Evolutionary conservation across 2,888 invertebrate genomes (phyloP), one percentile per base, ranked within the genome.

Genomic region (Bellardia bayeri): DNA sequence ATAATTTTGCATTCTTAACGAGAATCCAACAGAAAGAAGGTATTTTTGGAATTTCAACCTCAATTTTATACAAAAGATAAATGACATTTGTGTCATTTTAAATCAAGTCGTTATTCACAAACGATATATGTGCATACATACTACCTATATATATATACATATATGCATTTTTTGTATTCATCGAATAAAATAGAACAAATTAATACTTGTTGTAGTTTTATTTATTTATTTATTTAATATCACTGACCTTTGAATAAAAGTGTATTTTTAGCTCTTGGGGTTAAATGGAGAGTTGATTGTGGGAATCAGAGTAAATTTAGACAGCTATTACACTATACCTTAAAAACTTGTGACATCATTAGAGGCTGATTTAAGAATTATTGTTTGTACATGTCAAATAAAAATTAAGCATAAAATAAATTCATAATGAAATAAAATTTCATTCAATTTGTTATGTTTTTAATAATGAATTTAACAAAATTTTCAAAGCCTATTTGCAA

Each of bases 1-100:
- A 66, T 66, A 71, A 51, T 7, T 80, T 80, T 81, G 80, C 63
- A 81, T 72, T 81, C 30, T 80, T 61, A 71, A 71, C 61, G 23
- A 80, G 49, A 61, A 14, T 61, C 63, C 23, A 80, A 49, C 61
- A 61, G 64, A 72, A n/a, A 63, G 56, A 82, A 83, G 42, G 56
- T 85, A 85, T 85, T 85, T 85, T 80, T 80, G 74, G 80, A 85
- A 80, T 80, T 45, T 80, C 58, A 75, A 45, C 68, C 58, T 69
- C 13, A 80, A 54, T 74, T 85, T 33, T 63, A 68, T 37, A 75
- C 42, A 66, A 68, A 61, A 68, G 11, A 74, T 30, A 61, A 75
- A 63, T 82, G 68, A 69, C 51, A 80, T 68, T 45, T 79, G n/a
- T 69, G 68, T 85, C 54, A 80, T 33, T 68, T 79, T 79, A 74